A percentile compares a stretch with the other conserved stretches of the same genome.
Conservation (phyloP, 2,797 vertebrate genomes). For the Petrocephalus sullivani region DNA sequence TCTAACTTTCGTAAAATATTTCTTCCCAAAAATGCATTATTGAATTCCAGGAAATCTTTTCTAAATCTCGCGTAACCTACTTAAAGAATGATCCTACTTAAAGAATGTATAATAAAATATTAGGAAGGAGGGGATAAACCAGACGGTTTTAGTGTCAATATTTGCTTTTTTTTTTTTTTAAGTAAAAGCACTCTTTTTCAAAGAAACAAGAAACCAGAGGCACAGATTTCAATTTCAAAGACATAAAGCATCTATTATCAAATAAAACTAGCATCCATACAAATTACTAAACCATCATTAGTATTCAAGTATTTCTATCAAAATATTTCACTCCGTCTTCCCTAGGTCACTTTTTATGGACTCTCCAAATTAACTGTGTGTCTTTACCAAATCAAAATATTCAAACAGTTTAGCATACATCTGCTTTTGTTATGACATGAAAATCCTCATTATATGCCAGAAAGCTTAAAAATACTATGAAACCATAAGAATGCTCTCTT, state of each 20-base stretch:
- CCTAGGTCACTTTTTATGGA: background rate
- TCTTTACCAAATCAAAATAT: background rate
- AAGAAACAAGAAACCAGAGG: background rate
- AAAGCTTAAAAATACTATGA: background rate
- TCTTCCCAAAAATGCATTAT: background rate
- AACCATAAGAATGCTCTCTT: background rate
- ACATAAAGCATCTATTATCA: background rate
- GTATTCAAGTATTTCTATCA: background rate
- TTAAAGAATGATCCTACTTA: background rate
- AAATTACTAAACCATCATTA: background rate
- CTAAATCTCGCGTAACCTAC: slow-evolving; percentile 2
- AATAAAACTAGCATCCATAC: background rate
- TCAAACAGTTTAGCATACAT: background rate
- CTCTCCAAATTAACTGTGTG: background rate
- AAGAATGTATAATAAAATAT: background rate
- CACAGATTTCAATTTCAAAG: background rate
- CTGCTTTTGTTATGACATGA: background rate
- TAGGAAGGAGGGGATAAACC: background rate
- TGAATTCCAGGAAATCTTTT: background rate
- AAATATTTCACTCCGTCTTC: background rate
- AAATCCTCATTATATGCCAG: background rate
- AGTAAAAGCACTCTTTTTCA: background rate
- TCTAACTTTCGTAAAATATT: background rate
- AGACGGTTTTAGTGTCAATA: background rate
- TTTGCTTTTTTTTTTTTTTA: background rate